These are phyloP conservation scores for Ecdyonurus torrentis DNA, from an alignment of 2,888 invertebrate species.

Conservation along the genomic window DNA sequence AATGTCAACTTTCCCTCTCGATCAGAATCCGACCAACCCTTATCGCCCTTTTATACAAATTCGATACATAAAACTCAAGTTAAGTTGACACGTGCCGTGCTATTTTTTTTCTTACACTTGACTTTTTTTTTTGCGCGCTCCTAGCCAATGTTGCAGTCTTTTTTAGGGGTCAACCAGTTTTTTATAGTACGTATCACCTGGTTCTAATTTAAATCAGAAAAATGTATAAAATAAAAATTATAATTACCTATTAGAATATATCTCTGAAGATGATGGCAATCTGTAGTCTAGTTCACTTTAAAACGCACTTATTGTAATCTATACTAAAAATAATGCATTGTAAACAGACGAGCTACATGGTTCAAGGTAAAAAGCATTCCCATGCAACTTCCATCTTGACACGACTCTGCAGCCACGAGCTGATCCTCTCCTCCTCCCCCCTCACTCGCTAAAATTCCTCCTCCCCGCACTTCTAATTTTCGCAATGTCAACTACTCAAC, in stretches of 20 bases:
- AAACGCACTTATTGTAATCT: background rate
- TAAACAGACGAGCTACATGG: background rate
- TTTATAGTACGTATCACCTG: background rate
- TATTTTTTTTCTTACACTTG: background rate
- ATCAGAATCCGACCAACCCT: background rate
- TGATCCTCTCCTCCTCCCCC: constrained; percentile 29
- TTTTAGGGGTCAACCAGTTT: constrained; percentile 2
- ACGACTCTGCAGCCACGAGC: constrained; percentile 30
- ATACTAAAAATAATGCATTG: background rate
- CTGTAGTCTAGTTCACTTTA: background rate
- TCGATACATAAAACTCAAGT: background rate
- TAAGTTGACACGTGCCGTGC: background rate
- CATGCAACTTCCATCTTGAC: constrained; percentile 22
- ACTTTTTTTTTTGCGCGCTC: background rate
- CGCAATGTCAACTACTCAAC: background rate
- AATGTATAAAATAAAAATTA: background rate
- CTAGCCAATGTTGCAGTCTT: background rate
- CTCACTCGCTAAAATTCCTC: constrained; percentile 16
- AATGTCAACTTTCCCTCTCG: constrained; percentile 3
- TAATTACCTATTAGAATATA: background rate
- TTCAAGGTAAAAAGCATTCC: constrained; percentile 18
- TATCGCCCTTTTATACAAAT: background rate
- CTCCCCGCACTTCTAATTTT: constrained; percentile 22
- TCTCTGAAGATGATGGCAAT: background rate
- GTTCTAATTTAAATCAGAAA: background rate